A percentile compares a stretch with the other conserved stretches of the same genome.
Conservation (phyloP, 2,113 vertebrate genomes). For the Panurus biarmicus region DNA sequence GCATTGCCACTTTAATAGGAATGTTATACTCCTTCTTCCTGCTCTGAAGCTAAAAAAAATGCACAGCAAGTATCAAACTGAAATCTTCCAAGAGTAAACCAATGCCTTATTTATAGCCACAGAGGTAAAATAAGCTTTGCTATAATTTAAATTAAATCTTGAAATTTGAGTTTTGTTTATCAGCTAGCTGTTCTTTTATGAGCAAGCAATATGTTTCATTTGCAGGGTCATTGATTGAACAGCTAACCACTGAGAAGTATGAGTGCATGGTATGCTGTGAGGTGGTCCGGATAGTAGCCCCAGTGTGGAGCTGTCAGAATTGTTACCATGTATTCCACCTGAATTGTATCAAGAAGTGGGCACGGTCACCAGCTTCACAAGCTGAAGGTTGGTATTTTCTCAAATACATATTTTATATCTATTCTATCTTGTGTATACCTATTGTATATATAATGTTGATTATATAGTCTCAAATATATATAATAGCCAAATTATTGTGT, state of each 20-base stretch:
- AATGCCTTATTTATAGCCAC: background rate
- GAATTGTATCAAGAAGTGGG: constrained; percentile 98
- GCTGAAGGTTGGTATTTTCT: constrained; percentile 78
- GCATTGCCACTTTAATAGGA: background rate
- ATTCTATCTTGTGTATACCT: background rate
- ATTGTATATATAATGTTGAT: background rate
- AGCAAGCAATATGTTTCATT: background rate
- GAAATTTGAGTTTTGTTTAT: background rate
- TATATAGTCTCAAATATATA: background rate
- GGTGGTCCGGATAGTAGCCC: constrained; percentile 82
- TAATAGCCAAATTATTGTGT: background rate
- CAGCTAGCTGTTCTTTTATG: background rate
- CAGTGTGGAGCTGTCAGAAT: constrained; percentile 95
- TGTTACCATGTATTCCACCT: constrained; percentile 97
- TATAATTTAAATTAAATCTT: background rate
- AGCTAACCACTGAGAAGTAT: constrained; percentile 93
- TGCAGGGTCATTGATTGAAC: constrained; percentile 90
- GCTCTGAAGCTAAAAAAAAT: background rate
- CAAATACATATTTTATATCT: background rate
- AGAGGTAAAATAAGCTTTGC: background rate
- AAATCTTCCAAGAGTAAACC: background rate
- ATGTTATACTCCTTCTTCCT: background rate
- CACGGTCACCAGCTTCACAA: constrained; percentile 92
- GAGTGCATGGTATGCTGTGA: constrained; percentile 99
- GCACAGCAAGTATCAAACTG: background rate